These are phyloP conservation scores for Trachemys scripta DNA, from an alignment of 2,113 vertebrate genomes.

Conservation along the genomic window DNA sequence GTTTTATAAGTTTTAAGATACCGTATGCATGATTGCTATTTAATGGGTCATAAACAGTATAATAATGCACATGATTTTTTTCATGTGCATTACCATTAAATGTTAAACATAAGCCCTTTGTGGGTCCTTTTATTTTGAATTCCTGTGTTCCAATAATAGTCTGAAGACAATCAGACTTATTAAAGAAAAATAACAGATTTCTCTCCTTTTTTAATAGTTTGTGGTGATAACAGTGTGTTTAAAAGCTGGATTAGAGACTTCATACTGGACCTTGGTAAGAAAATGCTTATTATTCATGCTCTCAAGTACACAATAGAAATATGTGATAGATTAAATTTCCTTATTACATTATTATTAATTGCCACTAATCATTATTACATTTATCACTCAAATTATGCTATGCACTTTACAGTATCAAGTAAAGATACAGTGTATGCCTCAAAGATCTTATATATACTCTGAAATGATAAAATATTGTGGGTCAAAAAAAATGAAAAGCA, in stretches of 20 bases:
- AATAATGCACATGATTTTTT: neutral
- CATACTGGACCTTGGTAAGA: conserved; percentile 97
- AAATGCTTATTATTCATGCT: neutral
- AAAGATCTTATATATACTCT: neutral
- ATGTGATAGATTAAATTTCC: neutral
- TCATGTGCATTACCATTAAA: neutral
- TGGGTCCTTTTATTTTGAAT: neutral
- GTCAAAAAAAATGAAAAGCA: neutral
- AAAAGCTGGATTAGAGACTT: conserved; percentile 97
- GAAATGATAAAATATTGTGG: neutral
- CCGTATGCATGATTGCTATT: neutral
- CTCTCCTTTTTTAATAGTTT: conserved; percentile 84
- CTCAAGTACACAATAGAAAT: neutral
- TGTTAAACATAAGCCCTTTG: neutral
- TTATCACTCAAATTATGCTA: neutral
- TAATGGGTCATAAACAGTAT: neutral
- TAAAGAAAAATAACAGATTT: conserved; percentile 11
- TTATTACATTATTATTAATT: neutral
- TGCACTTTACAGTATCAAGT: neutral
- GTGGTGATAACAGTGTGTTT: conserved; percentile 99
- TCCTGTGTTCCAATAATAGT: neutral
- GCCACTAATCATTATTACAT: neutral
- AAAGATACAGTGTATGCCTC: neutral
- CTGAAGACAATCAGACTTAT: neutral
- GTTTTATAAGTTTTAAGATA: neutral